These are phyloP conservation scores for Eidolon helvum DNA, from an alignment of 2,113 vertebrate species.

Conservation along the genomic window DNA sequence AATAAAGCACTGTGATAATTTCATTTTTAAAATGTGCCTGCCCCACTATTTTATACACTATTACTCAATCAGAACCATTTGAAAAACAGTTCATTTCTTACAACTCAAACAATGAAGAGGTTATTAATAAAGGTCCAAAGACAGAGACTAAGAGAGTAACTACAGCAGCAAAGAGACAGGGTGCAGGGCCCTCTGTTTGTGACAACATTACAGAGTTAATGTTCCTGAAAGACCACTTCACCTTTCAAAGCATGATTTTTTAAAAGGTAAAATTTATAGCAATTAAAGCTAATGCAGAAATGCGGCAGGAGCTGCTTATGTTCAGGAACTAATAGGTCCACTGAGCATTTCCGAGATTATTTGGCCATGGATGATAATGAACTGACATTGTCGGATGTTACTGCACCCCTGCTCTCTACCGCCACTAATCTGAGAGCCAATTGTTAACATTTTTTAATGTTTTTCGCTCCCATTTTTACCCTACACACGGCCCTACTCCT, in stretches of 20 bases:
- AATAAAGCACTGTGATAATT: constrained; percentile 46
- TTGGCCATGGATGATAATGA: constrained; percentile 89
- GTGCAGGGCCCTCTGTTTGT: constrained; percentile 86
- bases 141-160: constrained; percentile 77
- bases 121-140: constrained; percentile 79
- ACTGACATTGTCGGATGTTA: constrained; percentile 86
- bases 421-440: constrained; percentile 75
- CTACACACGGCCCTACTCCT: constrained; percentile 20
- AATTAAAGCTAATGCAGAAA: constrained; percentile 92
- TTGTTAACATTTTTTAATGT: constrained; percentile 56
- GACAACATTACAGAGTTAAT: constrained; percentile 88
- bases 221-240: constrained; percentile 89
- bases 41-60: not conserved
- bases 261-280: constrained; percentile 89
- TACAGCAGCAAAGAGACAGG: constrained; percentile 83
- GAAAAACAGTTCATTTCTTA: constrained; percentile 73
- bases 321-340: constrained; percentile 89
- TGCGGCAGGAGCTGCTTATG: constrained; percentile 88
- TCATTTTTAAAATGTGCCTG: constrained; percentile 69
- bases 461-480: constrained; percentile 71
- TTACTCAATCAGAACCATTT: constrained; percentile 71
- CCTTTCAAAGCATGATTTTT: constrained; percentile 88
- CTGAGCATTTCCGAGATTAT: constrained; percentile 87
- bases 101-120: constrained; percentile 71
- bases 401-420: constrained; percentile 78